Evolutionary conservation across 2,113 vertebrate genomes (phyloP).

Genomic region (Clinocottus analis): DNA sequence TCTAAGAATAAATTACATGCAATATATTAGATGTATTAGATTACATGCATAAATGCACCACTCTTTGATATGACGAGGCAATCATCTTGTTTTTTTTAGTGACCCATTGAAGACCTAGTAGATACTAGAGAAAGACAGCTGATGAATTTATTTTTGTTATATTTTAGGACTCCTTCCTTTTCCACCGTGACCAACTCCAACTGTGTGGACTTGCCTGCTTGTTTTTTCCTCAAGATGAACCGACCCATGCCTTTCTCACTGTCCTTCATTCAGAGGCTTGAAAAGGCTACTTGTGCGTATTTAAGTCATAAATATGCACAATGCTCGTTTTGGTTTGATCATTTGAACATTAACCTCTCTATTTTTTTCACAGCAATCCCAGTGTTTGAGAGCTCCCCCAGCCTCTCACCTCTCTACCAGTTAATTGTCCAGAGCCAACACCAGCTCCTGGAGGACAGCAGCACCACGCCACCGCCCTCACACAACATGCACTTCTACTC

Average conservation of each 20-base stretch:
- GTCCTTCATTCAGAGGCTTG: conserved; percentile 93
- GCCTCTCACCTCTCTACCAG: conserved; percentile 90
- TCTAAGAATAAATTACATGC: neutral
- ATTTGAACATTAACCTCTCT: neutral
- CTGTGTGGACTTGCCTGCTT: conserved; percentile 96
- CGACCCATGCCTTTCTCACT: conserved; percentile 93
- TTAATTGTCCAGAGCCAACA: conserved; percentile 93
- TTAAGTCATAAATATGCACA: neutral
- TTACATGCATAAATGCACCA: neutral
- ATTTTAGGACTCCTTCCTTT: conserved; percentile 91
- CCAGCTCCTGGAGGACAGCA: conserved; percentile 87
- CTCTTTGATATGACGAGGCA: neutral
- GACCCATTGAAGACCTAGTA: neutral
- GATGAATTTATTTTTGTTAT: neutral
- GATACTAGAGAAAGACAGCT: neutral
- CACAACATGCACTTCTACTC: conserved; percentile 96
- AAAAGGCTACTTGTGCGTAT: conserved; percentile 89
- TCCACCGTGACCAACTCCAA: conserved; percentile 95
- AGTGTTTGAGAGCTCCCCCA: conserved; percentile 88
- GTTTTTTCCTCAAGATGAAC: conserved; percentile 97
- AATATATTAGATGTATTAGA: neutral
- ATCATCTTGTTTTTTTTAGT: neutral
- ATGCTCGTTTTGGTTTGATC: neutral
- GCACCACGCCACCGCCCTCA: conserved; percentile 71
- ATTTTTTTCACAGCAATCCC: conserved; percentile 86